Percentiles rank a stretch among this genome's conserved stretches.
These are phyloP conservation scores for Pseudococcus longispinus DNA, from an alignment of 2,888 invertebrate genomes.

Conservation along the genomic window DNA sequence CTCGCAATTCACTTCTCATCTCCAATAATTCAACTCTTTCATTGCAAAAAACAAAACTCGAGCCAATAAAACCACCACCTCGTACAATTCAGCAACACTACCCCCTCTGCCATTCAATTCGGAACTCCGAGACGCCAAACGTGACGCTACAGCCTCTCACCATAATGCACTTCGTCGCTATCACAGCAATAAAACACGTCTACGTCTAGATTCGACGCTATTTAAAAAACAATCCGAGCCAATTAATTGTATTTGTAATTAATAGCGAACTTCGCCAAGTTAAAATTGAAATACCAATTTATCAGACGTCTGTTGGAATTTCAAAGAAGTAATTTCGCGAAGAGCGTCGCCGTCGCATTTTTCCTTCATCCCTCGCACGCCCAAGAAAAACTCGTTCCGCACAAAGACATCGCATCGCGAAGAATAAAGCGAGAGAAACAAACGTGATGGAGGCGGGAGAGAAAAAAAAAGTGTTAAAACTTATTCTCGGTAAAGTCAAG, in stretches of 20 bases:
- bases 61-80: neutral
- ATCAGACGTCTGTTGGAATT: constrained; percentile 23
- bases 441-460: neutral
- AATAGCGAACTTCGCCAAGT: neutral
- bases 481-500: constrained; percentile 37
- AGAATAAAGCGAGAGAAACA: too few species aligned
- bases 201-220: neutral
- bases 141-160: too few species aligned
- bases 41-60: neutral
- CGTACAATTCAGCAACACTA: too few species aligned
- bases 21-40: neutral
- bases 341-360: neutral
- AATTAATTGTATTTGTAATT: constrained; percentile 41
- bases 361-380: neutral
- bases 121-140: too few species aligned
- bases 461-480: constrained; percentile 40
- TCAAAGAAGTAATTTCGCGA: constrained; percentile 43
- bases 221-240: constrained; percentile 24
- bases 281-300: constrained; percentile 34
- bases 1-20: neutral
- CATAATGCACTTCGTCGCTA: neutral
- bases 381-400: neutral
- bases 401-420: neutral
- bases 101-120: too few species aligned
- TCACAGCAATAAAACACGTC: neutral